Base-by-base conservation (phyloP, 2,113 vertebrate species). In the Microtus ochrogaster region DNA sequence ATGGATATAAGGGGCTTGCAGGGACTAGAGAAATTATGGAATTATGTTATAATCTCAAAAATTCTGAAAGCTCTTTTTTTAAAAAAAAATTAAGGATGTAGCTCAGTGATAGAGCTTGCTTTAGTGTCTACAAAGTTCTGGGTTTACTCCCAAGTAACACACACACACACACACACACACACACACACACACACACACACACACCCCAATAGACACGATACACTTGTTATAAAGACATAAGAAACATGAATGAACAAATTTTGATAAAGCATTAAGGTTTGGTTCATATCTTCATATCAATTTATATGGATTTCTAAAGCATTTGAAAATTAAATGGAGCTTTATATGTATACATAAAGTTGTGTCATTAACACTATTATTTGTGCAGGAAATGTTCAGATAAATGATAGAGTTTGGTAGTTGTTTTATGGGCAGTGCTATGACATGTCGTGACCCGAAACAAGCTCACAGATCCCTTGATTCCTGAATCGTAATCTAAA, bases 251-350 rank as follows among this genome's bases (percentile, higher is more conserved):
- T 84, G 41, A 30, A 47, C 19, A 79, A 17, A 63, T 94, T 94
- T 97, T 92, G 68, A 52, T 91, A 49, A 89, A 28, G 11, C 36
- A 78, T 89, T 94, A 89, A 85, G 65, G 21, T 86, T 82, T 94
- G 9, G 30, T 72, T 94, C 84, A 52, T 94, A 65, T 92, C 39
- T 91, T 91, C 5, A 14, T 86, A 66, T 61, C 44, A 78, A 58
- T 92, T 91, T 96, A 72, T 92, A 22, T 90, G 72, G 58, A 79
- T 47, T 94, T 95, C 61, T 76, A 93, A 94, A 96, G 74, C 21
- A 39, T 65, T 28, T 91, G 44, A 90, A 24, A 49, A 89, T 36
- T 85, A 82, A 74, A 74, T 89, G 36, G 72, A 94, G 10, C 70
- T 96, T 0, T 81, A 14, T 85, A 58, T 88, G 21, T 96, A 58